phyloP scores from a whole-genome alignment of 2,888 invertebrate genomes.

The Capitulum mitella region DNA sequence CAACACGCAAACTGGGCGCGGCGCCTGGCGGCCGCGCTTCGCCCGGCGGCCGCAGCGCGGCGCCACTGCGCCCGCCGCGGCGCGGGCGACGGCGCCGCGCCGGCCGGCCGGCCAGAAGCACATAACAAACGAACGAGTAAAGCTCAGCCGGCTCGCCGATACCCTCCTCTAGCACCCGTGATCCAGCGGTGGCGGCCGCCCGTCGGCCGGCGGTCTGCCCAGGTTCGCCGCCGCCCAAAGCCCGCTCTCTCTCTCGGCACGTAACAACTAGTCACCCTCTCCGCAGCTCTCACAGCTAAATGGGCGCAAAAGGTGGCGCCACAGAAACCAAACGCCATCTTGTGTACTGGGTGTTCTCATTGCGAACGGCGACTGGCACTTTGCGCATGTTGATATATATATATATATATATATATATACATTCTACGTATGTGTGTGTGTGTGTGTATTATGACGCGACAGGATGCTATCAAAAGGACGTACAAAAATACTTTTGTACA shows the following conservation, averaged over 20 bases:
- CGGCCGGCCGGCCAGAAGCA: neutral
- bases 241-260: no score
- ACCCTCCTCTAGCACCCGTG: slow-evolving; percentile 10
- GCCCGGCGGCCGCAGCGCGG: neutral
- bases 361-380: neutral
- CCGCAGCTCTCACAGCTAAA: no score
- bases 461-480: slow-evolving; percentile 2
- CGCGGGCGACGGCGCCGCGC: neutral
- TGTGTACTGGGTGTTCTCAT: no score
- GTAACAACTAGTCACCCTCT: no score
- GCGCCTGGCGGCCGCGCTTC: neutral
- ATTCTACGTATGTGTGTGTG: neutral
- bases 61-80: neutral
- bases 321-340: no score
- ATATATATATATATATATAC: neutral
- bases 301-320: no score
- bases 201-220: no score
- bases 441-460: neutral
- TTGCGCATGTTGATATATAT: no score
- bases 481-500: slow-evolving; percentile 21
- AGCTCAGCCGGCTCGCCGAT: neutral
- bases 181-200: no score
- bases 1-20: neutral
- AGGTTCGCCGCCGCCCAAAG: no score
- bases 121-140: neutral